Conservation (phyloP, 2,888 invertebrate genomes). For the Sinhomidia bicolor region DNA sequence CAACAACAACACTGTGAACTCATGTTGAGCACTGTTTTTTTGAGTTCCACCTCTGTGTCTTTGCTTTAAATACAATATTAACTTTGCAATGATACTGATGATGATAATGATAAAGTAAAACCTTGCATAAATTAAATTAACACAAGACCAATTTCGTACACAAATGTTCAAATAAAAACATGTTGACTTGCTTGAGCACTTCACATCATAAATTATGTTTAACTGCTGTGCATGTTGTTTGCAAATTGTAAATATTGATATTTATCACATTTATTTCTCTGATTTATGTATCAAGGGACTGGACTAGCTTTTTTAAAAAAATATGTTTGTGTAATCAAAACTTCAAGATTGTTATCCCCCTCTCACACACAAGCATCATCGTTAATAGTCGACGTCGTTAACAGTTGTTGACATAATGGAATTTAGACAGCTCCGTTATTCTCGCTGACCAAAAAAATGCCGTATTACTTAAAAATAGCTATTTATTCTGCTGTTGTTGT, state of each 20-base stretch:
- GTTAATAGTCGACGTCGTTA: not conserved
- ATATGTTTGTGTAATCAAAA: not conserved
- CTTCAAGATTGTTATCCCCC: not conserved
- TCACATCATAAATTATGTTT: slow-evolving; percentile 2
- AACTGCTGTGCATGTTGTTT: not conserved
- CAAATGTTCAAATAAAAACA: not conserved
- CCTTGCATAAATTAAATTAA: slow-evolving; percentile 9
- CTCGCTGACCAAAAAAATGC: not conserved
- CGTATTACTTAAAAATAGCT: too few relatives aligned
- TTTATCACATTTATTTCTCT: not conserved
- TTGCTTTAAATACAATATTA: not conserved
- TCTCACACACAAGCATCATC: too few relatives aligned
- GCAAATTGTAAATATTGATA: not conserved
- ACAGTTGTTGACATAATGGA: not conserved
- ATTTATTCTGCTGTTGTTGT: too few relatives aligned
- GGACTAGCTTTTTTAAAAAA: not conserved
- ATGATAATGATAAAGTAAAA: too few relatives aligned
- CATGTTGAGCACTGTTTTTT: too few relatives aligned
- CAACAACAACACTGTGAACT: slow-evolving; percentile 9
- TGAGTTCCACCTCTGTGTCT: slow-evolving; percentile 12
- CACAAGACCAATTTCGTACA: not conserved
- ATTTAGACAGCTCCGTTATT: not conserved
- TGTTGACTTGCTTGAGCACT: not conserved
- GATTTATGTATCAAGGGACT: not conserved
- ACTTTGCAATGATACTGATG: too few relatives aligned